Evolutionary conservation across 1,140 invertebrate genomes (phyloP).

Genomic region (Aricia agestis): DNA sequence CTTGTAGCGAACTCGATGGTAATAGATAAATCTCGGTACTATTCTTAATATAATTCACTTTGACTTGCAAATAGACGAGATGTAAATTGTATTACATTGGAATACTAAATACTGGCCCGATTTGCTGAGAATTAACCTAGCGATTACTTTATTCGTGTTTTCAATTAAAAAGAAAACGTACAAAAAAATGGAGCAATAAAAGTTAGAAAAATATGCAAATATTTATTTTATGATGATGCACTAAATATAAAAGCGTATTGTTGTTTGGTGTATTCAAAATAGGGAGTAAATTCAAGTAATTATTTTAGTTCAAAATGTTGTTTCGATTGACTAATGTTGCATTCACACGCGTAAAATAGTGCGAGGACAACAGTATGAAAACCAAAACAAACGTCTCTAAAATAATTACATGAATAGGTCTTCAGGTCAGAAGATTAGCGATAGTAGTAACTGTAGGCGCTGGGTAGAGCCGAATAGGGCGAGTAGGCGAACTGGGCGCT

Average conservation of each 20-base stretch:
- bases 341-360: not conserved
- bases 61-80: not conserved
- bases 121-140: not conserved
- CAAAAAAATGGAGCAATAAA: not conserved
- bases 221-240: not conserved
- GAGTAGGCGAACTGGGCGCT: slow-evolving; percentile 24
- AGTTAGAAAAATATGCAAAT: not conserved
- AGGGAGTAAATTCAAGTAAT: not conserved
- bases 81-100: slow-evolving; percentile 3
- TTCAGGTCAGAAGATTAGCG: not conserved
- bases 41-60: not conserved
- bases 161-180: too few relatives aligned
- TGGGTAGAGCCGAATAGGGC: slow-evolving; percentile 35
- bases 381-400: not conserved
- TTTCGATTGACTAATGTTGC: too few relatives aligned
- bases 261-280: not conserved
- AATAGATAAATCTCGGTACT: not conserved
- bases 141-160: too few relatives aligned
- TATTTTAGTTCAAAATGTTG: not conserved
- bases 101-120: not conserved
- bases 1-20: not conserved
- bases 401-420: not conserved
- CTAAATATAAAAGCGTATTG: not conserved
- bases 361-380: not conserved
- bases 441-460: not conserved